Base-by-base conservation (phyloP, 2,113 vertebrate species). In the Jaculus jaculus region DNA sequence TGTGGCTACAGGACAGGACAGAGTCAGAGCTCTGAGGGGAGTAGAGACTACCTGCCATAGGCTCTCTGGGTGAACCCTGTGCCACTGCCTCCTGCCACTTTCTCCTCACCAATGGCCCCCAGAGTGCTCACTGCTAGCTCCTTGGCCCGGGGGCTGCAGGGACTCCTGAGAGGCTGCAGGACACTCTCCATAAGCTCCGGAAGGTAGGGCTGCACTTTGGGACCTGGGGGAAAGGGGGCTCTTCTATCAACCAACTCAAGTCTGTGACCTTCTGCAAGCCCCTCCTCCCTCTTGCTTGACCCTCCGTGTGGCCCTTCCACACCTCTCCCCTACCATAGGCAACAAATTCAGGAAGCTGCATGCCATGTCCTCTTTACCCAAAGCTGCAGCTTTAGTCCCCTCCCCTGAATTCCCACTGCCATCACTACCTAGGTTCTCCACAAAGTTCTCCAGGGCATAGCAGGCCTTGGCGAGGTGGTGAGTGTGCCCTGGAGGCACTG, bases 361-460 rank as follows among this genome's bases (percentile, higher is more conserved):
- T 1, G 5, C 0, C 68, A 54, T 83, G 51, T 2, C 20, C 34
- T 21, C 42, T 77, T 74, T 0, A 13, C 77, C 63, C 90, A 74
- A 58, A 68, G 37, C 1, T 20, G 23, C 1, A 26, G 23, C 34
- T 51, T n/a, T 7, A 1, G 24, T 54, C 26, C 4, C 78, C 21
- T 39, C 28, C 86, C 78, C 65, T 3, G 1, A 4, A 11, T 1
- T 9, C 30, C 60, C 18, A 66, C 6, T 20, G 34, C 39, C 84
- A 42, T 80, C 61, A 42, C 18, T 93, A 99, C 99, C 99, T 7
- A 99, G 97, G 92, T 98, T 99, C 96, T 99, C 99, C 96, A 99
- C 97, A 65, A 99, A 99, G 97, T 99, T 99, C 97, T 99, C 99
- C 68, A 99, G 97, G 12, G 99, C 99, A 15, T 99, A 99, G 97